Evolutionary conservation across 2,113 vertebrate species (phyloP).

Genomic region (Erinaceus europaeus): DNA sequence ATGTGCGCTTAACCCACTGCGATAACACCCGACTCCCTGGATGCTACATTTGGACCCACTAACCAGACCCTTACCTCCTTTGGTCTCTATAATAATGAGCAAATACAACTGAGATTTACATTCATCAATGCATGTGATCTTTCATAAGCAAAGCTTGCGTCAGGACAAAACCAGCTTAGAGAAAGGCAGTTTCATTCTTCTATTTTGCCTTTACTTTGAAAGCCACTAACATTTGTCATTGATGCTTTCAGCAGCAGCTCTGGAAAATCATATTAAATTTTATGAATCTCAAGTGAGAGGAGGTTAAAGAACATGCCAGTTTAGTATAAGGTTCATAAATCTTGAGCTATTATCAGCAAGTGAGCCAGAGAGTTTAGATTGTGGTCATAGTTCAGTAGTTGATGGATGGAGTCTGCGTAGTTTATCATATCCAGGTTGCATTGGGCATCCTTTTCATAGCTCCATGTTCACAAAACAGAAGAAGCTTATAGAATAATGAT

Average conservation of each 20-base stretch:
- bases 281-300: slow-evolving; percentile 59
- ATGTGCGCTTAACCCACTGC: no score
- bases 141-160: slow-evolving; percentile 22
- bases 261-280: slow-evolving; percentile 50
- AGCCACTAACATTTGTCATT: slow-evolving; percentile 34
- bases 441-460: no score
- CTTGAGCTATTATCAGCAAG: slow-evolving; percentile 52
- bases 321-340: slow-evolving; percentile 50
- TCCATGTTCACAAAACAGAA: no score
- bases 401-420: slow-evolving; percentile 27
- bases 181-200: slow-evolving; percentile 40
- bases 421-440: slow-evolving; percentile 11
- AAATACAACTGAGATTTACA: no score
- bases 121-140: no score
- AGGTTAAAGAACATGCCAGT: slow-evolving; percentile 52
- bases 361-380: slow-evolving; percentile 4
- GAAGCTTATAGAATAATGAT: no score
- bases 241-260: slow-evolving; percentile 48
- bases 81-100: no score
- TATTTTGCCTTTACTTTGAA: slow-evolving; percentile 46
- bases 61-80: no score
- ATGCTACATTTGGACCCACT: no score
- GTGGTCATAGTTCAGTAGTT: neutral
- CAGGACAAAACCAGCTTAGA: neutral
- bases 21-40: no score